A percentile compares a stretch with the other conserved stretches of the same genome.
Evolutionary conservation across 2,797 vertebrate genomes (phyloP).

Genomic region (Notolepis coatsorum): DNA sequence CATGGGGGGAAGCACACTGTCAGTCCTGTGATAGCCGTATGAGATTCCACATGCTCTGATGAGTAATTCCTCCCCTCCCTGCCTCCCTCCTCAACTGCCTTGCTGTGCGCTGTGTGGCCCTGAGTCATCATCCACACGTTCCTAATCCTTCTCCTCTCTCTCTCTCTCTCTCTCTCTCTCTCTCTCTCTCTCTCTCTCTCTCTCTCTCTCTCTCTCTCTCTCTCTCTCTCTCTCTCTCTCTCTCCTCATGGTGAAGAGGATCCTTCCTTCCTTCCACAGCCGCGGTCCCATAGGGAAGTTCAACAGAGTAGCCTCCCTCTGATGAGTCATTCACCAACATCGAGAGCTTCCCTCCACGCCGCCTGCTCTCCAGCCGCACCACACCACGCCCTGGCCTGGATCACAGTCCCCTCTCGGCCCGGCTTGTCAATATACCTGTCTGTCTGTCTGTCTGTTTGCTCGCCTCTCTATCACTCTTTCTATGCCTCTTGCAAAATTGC

Average conservation of each 20-base stretch:
- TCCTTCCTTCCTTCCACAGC: slow-evolving; percentile 59
- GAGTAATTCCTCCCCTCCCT: slow-evolving; percentile 89
- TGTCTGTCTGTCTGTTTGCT: slow-evolving; percentile 22
- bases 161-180: slow-evolving; percentile 53
- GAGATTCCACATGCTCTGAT: slow-evolving; percentile 91
- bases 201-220: slow-evolving; percentile 16
- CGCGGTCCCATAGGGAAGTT: slow-evolving; percentile 63
- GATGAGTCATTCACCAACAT: slow-evolving; percentile 74
- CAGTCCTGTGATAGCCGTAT: slow-evolving; percentile 93
- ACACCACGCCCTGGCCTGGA: slow-evolving; percentile 71
- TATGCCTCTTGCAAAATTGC: slow-evolving; percentile 5
- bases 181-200: slow-evolving; percentile 62
- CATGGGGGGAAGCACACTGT: slow-evolving; percentile 69
- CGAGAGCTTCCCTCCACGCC: slow-evolving; percentile 59
- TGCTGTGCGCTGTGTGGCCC: slow-evolving; percentile 81
- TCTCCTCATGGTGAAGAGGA: slow-evolving; percentile 38
- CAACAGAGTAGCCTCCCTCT: slow-evolving; percentile 58
- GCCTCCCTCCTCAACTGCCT: slow-evolving; percentile 82
- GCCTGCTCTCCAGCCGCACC: slow-evolving; percentile 56
- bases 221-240: slow-evolving; percentile 25
- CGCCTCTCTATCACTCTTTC: not conserved
- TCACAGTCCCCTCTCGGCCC: slow-evolving; percentile 47
- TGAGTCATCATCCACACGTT: slow-evolving; percentile 87
- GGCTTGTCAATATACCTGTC: slow-evolving; percentile 19
- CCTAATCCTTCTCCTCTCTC: slow-evolving; percentile 57